Conservation (phyloP, 2,797 vertebrate genomes). For the Hoplostethus mediterraneus region DNA sequence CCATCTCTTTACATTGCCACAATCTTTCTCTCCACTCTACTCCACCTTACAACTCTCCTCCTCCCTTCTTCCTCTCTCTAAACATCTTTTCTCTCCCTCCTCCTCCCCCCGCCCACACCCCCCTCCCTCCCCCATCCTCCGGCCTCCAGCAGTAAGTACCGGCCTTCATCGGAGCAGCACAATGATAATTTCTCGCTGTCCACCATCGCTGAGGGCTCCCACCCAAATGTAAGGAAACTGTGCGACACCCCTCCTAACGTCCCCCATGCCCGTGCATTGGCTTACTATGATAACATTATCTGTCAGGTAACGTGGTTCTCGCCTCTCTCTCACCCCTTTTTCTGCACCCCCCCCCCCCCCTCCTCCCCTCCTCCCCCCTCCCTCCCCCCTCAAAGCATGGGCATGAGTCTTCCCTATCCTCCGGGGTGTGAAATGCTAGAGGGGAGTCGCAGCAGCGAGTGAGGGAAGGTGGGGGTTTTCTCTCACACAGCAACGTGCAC, state of each 20-base stretch:
- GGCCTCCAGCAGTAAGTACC: conserved; percentile 90
- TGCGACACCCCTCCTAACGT: conserved; percentile 88
- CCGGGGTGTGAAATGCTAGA: conserved; percentile 52
- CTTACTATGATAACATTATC: conserved; percentile 94
- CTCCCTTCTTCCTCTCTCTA: not conserved
- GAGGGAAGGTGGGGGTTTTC: conserved; percentile 53
- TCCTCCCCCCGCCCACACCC: conserved; percentile 3
- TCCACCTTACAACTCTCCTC: not conserved
- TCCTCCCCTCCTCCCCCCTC: not conserved
- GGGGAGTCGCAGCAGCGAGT: conserved; percentile 21
- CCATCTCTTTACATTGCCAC: not conserved
- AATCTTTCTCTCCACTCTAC: not conserved
- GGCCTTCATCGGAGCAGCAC: conserved; percentile 96
- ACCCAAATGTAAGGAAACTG: conserved; percentile 98
- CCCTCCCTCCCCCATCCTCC: conserved; percentile 28
- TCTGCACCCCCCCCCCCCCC: conserved; percentile 67
- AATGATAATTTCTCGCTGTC: conserved; percentile 99
- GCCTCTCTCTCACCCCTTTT: conserved; percentile 82
- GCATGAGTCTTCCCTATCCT: conserved; percentile 65
- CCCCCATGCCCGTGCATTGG: conserved; percentile 92
- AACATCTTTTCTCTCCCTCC: not conserved
- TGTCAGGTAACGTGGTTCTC: conserved; percentile 93
- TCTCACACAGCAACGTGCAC: conserved; percentile 8
- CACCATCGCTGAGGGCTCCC: conserved; percentile 99
- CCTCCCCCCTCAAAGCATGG: conserved; percentile 78